A percentile compares a stretch with the other conserved stretches of the same genome.
Evolutionary conservation across 2,888 invertebrate species (phyloP).

Genomic region (Griposia aprilina): DNA sequence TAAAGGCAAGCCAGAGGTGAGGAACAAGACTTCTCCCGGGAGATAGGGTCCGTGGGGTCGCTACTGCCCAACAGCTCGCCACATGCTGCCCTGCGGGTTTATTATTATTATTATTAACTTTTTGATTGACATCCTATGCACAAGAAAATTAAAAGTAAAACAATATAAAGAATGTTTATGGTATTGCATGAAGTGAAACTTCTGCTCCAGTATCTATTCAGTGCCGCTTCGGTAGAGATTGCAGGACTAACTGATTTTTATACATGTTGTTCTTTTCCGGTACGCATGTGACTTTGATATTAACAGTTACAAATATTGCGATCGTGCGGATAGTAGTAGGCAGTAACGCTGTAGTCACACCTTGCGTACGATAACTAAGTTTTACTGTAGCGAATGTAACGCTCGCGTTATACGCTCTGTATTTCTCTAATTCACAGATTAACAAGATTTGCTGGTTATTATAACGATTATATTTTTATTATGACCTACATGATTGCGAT

Average conservation of each 20-base stretch:
- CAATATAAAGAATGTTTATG: not conserved
- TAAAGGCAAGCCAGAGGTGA: too few species aligned
- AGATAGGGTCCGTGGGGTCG: too few species aligned
- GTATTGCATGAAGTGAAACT: not conserved
- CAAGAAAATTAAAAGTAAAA: not conserved
- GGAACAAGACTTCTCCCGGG: too few species aligned
- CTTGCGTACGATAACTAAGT: not conserved
- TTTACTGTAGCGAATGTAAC: not conserved
- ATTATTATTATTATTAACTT: too few species aligned
- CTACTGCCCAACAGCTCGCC: too few species aligned
- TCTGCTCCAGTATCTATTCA: not conserved
- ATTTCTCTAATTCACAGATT: slow-evolving; percentile 10
- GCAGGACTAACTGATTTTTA: slow-evolving; percentile 9
- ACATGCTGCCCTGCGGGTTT: too few species aligned
- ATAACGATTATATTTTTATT: not conserved
- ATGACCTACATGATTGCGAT: not conserved
- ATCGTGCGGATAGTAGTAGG: not conserved
- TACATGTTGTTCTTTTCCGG: slow-evolving; percentile 15
- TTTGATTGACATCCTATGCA: not conserved
- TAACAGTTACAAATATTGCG: slow-evolving; percentile 4
- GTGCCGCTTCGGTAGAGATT: not conserved
- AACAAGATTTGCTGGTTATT: not conserved
- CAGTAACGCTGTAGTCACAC: not conserved
- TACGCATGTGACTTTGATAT: not conserved
- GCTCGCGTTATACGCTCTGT: not conserved